Percentiles rank a stretch among this genome's conserved stretches.
These are phyloP conservation scores for Leptinotarsa rubiginosa DNA, from an alignment of 2,888 invertebrate species.

Conservation along the genomic window DNA sequence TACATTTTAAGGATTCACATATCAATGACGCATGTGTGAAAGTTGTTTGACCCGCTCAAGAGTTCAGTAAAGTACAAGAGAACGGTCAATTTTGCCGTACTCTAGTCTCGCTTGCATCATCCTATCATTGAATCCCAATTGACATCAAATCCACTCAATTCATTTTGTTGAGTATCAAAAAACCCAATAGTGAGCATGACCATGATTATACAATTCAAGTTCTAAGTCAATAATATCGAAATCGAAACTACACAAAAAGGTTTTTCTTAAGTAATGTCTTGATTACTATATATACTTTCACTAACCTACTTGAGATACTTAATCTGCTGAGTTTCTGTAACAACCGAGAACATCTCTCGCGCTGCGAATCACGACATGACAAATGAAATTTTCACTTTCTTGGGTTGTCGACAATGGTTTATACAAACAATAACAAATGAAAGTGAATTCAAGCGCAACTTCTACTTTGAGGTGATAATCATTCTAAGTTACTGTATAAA, in stretches of 20 bases:
- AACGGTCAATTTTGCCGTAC: too few relatives aligned
- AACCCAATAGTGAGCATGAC: not conserved
- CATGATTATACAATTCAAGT: slow-evolving; percentile 28
- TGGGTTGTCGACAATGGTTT: slow-evolving; percentile 2
- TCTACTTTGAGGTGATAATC: not conserved
- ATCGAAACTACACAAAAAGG: slow-evolving; percentile 38
- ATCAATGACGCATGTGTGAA: too few relatives aligned
- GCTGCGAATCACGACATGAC: slow-evolving; percentile 1
- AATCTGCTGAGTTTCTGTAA: slow-evolving; percentile 9
- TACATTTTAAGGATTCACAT: too few relatives aligned
- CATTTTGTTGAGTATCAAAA: not conserved
- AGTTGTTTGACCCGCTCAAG: too few relatives aligned
- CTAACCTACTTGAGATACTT: slow-evolving; percentile 39
- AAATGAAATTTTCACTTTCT: slow-evolving; percentile 10
- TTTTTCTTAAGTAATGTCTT: slow-evolving; percentile 33
- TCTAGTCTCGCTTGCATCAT: too few relatives aligned
- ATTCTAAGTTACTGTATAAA: not conserved
- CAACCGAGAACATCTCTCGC: slow-evolving; percentile 4
- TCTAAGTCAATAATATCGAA: slow-evolving; percentile 37
- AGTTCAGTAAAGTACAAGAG: too few relatives aligned
- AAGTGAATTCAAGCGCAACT: slow-evolving; percentile 1
- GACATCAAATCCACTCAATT: too few relatives aligned
- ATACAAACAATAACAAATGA: not conserved
- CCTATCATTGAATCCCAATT: too few relatives aligned
- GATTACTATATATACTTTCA: slow-evolving; percentile 42